Evolutionary conservation across 2,888 invertebrate species (phyloP).

Genomic region (Falcaria lacertinaria): DNA sequence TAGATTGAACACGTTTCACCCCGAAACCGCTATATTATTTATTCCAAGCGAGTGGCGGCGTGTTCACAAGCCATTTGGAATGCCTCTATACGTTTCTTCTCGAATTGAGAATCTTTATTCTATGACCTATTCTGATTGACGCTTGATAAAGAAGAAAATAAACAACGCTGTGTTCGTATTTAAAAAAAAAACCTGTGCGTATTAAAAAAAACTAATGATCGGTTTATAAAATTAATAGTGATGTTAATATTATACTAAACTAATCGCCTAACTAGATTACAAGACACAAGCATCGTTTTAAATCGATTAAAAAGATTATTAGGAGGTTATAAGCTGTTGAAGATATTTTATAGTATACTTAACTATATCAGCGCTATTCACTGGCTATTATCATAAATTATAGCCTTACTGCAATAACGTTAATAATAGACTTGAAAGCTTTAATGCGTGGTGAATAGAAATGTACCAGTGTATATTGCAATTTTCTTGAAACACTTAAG

Average conservation of each 20-base stretch:
- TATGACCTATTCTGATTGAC: background rate
- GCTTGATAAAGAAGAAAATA: background rate
- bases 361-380: constrained; percentile 24
- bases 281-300: constrained; percentile 19
- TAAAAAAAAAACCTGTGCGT: too few species aligned
- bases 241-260: background rate
- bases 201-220: too few species aligned
- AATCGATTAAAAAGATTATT: constrained; percentile 31
- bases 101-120: background rate
- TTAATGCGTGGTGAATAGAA: background rate
- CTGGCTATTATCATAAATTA: constrained; percentile 21
- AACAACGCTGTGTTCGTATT: background rate
- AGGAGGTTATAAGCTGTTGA: constrained; percentile 20
- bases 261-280: constrained; percentile 9
- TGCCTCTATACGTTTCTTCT: background rate
- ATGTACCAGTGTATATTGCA: background rate
- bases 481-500: background rate
- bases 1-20: background rate
- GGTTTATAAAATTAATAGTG: background rate
- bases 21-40: background rate
- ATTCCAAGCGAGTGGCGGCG: background rate
- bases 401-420: constrained; percentile 1
- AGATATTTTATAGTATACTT: constrained; percentile 13
- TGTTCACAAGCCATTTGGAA: background rate
- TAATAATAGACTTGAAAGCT: background rate